Conservation (phyloP, 2,113 vertebrate genomes). For the Typhlomys cinereus region DNA sequence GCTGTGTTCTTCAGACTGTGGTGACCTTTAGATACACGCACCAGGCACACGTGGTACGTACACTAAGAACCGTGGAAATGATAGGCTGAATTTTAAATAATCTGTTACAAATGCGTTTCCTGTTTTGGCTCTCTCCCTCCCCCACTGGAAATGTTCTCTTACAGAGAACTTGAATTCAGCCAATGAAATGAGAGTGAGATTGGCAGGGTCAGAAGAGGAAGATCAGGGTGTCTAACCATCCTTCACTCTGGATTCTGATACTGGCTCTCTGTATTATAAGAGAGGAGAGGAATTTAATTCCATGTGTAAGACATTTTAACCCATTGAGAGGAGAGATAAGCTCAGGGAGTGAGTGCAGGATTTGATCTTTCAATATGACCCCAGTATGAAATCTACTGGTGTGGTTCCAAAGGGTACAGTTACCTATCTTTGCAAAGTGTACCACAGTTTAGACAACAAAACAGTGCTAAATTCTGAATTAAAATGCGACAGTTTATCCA, state of each 20-base stretch:
- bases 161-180: too few relatives aligned
- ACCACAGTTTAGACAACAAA: neutral
- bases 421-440: neutral
- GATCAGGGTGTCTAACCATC: too few relatives aligned
- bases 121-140: neutral
- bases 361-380: neutral
- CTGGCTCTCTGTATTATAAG: too few relatives aligned
- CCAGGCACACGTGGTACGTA: neutral
- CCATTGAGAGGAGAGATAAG: neutral
- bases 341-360: rapidly evolving
- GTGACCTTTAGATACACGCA: neutral
- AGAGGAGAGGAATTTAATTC: neutral
- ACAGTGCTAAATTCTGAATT: neutral
- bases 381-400: neutral
- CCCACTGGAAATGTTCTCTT: neutral
- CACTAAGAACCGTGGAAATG: neutral
- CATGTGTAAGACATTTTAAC: neutral
- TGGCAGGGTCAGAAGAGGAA: too few relatives aligned
- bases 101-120: neutral
- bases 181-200: too few relatives aligned
- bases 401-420: neutral
- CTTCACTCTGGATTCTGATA: too few relatives aligned
- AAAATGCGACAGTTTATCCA: neutral
- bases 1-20: neutral
- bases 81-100: neutral